phyloP scores from a whole-genome alignment of 2,113 vertebrate species.

The Lipophrys pholis region DNA sequence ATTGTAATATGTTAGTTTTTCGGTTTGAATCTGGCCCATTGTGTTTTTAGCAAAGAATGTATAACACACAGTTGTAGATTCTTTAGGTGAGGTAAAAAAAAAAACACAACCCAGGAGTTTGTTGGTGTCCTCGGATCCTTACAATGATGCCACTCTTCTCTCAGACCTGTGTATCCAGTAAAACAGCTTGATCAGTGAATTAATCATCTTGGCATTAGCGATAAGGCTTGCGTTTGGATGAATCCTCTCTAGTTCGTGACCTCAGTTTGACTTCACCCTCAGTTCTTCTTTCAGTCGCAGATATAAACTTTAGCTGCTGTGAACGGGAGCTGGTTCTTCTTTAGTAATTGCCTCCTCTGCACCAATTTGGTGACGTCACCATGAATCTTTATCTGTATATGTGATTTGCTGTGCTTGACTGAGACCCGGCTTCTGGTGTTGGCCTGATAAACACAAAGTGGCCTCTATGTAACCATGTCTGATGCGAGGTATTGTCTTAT shows the following conservation, averaged over 20 bases:
- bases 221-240: slow-evolving; percentile 21
- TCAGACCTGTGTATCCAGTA: slow-evolving; percentile 39
- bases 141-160: slow-evolving; percentile 9
- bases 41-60: not conserved
- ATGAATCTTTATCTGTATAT: slow-evolving; percentile 14
- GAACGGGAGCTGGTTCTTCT: slow-evolving; percentile 20
- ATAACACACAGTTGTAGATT: not conserved
- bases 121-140: not conserved
- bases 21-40: not conserved
- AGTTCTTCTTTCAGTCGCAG: slow-evolving; percentile 4
- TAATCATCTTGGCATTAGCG: slow-evolving; percentile 47
- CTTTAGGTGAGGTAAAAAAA: not conserved
- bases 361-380: slow-evolving; percentile 7
- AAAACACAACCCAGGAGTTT: not conserved
- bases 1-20: not conserved
- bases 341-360: slow-evolving; percentile 7
- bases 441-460: slow-evolving; percentile 65
- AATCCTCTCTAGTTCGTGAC: slow-evolving; percentile 43
- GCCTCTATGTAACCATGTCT: slow-evolving; percentile 47
- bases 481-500: slow-evolving; percentile 65
- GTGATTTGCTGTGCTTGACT: slow-evolving; percentile 48
- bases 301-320: slow-evolving; percentile 20
- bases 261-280: slow-evolving; percentile 33
- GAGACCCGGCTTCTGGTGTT: slow-evolving; percentile 58
- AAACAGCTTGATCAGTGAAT: slow-evolving; percentile 47